Conservation (phyloP, 37 sponge, comb jelly and placozoan species). For the Chondrilla cf. caribensis region DNA sequence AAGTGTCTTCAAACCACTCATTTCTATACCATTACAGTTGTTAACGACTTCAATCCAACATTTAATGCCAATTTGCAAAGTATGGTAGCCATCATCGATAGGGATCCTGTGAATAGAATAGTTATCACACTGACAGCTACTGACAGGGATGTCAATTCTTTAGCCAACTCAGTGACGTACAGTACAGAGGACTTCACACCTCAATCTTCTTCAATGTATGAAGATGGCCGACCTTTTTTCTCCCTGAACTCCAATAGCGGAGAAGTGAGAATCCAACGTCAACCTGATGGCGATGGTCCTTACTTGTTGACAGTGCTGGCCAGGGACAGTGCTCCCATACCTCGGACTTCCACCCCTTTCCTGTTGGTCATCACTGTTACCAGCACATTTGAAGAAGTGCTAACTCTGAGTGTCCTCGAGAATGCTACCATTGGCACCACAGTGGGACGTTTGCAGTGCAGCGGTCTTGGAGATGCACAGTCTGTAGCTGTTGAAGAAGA, state of each 20-base stretch:
- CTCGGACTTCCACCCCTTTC: not conserved
- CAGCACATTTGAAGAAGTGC: not conserved
- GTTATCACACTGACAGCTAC: not conserved
- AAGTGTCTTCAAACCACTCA: no score
- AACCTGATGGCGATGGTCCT: not conserved
- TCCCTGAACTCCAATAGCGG: not conserved
- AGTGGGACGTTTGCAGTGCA: not conserved
- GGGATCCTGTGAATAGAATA: not conserved
- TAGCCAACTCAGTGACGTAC: not conserved
- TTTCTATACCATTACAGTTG: no score
- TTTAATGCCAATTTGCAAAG: not conserved
- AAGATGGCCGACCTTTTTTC: not conserved
- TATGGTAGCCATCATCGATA: not conserved
- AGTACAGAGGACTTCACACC: not conserved
- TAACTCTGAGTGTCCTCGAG: not conserved
- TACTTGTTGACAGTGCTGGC: conserved; percentile 1
- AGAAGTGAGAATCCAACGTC: not conserved
- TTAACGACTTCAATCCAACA: not conserved
- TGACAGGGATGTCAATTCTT: not conserved
- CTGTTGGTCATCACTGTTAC: not conserved
- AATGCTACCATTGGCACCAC: not conserved
- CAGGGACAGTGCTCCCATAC: not conserved
- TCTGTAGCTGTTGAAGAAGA: not conserved
- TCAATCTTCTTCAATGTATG: not conserved
- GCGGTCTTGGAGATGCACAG: not conserved